Conservation (phyloP, 2,113 vertebrate genomes). For the Thunnus thynnus region DNA sequence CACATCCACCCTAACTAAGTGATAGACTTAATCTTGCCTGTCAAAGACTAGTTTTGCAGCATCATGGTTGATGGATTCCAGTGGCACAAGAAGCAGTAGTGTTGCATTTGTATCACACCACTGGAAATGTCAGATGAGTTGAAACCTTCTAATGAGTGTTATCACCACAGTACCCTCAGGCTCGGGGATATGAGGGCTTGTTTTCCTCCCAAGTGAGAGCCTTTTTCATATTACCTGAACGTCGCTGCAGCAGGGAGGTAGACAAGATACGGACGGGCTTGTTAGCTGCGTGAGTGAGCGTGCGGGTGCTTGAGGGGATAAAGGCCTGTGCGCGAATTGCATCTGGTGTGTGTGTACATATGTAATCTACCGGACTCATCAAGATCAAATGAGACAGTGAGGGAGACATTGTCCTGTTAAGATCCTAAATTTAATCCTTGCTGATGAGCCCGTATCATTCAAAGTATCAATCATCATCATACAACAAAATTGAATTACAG, state of each 20-base stretch:
- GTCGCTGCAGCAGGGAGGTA: slow-evolving; percentile 38
- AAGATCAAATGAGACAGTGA: slow-evolving; percentile 48
- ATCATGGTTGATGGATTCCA: not conserved
- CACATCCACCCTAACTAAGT: not conserved
- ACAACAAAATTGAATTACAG: slow-evolving; percentile 35
- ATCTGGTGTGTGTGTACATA: slow-evolving; percentile 22
- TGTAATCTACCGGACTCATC: slow-evolving; percentile 61
- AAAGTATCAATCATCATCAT: slow-evolving; percentile 59
- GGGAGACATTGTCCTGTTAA: slow-evolving; percentile 43
- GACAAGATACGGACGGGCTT: slow-evolving; percentile 34
- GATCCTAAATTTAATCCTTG: slow-evolving; percentile 48
- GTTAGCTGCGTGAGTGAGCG: slow-evolving; percentile 39
- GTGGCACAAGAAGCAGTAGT: not conserved
- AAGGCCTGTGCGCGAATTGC: slow-evolving; percentile 34
- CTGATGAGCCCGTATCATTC: slow-evolving; percentile 53
- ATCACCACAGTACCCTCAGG: slow-evolving; percentile 33
- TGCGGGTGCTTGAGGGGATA: slow-evolving; percentile 44
- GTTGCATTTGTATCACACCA: slow-evolving; percentile 19
- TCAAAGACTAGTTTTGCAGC: slow-evolving; percentile 11
- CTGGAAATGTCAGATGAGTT: slow-evolving; percentile 9
- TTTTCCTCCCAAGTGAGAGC: slow-evolving; percentile 35
- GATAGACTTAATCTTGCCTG: not conserved
- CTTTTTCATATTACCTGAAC: slow-evolving; percentile 25
- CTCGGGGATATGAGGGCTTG: slow-evolving; percentile 45
- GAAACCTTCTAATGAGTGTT: slow-evolving; percentile 24